Conservation (phyloP, 2,113 vertebrate genomes). For the Podiceps cristatus region DNA sequence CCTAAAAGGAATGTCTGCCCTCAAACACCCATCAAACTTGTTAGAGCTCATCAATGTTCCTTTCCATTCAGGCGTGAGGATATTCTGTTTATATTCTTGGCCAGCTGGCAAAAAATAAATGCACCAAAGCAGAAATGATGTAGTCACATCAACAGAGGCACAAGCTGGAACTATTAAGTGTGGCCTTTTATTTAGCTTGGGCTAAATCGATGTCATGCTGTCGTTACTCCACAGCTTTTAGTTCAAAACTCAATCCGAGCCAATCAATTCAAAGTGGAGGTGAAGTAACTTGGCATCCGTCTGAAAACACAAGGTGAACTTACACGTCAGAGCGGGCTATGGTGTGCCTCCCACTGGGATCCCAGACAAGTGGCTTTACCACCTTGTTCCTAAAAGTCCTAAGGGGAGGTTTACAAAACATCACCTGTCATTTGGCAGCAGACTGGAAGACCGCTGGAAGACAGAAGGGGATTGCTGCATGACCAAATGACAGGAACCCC, state of each 20-base stretch:
- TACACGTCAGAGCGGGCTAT: fast-evolving
- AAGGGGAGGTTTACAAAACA: background rate
- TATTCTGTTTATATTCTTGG: background rate
- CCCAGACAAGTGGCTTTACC: background rate
- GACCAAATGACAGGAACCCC: background rate
- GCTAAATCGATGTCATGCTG: background rate
- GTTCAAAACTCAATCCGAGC: background rate
- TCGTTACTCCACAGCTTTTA: background rate
- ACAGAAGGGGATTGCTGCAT: background rate
- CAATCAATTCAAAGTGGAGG: background rate
- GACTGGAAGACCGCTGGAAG: background rate
- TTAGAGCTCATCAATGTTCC: background rate
- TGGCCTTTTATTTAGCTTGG: background rate
- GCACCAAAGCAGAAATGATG: background rate
- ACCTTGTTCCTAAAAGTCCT: background rate
- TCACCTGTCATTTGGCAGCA: background rate
- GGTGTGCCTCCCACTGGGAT: background rate
- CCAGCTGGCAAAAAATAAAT: background rate
- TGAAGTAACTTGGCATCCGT: background rate
- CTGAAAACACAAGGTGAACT: background rate
- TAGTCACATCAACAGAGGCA: background rate
- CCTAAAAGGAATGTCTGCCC: background rate
- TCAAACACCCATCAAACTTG: background rate
- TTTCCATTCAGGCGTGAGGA: background rate
- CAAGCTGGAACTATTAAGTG: background rate